phyloP scores from a whole-genome alignment of 2,888 invertebrate genomes.

The Dione juno region DNA sequence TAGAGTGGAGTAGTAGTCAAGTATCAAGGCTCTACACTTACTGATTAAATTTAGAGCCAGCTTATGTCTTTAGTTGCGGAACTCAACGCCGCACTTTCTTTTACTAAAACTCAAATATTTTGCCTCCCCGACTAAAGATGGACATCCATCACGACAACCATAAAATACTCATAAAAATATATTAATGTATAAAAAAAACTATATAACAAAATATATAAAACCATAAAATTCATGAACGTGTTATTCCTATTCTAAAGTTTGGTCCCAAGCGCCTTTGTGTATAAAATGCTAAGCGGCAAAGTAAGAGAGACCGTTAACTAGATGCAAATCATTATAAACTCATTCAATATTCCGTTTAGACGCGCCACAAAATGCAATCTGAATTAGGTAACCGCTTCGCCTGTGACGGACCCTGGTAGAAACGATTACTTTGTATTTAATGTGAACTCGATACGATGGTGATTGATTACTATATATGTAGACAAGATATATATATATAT shows the following conservation, averaged over 20 bases:
- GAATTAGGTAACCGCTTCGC: slow-evolving; percentile 54
- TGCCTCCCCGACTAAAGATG: no score
- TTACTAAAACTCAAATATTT: no score
- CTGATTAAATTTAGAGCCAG: no score
- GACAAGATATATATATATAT: no score
- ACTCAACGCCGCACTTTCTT: no score
- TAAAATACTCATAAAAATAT: no score
- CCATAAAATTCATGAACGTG: slow-evolving; percentile 17
- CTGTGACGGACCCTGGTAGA: slow-evolving; percentile 53
- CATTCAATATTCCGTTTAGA: slow-evolving; percentile 53
- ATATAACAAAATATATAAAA: background rate
- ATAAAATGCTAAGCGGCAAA: slow-evolving; percentile 41
- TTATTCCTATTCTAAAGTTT: slow-evolving; percentile 28
- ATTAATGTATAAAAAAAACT: no score
- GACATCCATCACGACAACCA: no score
- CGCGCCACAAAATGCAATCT: slow-evolving; percentile 54
- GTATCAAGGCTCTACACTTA: no score
- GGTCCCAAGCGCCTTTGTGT: slow-evolving; percentile 35
- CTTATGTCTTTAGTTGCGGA: no score
- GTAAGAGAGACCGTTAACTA: slow-evolving; percentile 48
- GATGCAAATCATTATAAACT: slow-evolving; percentile 48
- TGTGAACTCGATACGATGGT: slow-evolving; percentile 21
- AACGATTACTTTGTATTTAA: slow-evolving; percentile 33
- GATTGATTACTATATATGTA: background rate
- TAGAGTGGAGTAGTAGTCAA: no score